Evolutionary conservation across 92 coral and sea anemone genomes (phyloP).

Genomic region (Galaxea fascicularis): DNA sequence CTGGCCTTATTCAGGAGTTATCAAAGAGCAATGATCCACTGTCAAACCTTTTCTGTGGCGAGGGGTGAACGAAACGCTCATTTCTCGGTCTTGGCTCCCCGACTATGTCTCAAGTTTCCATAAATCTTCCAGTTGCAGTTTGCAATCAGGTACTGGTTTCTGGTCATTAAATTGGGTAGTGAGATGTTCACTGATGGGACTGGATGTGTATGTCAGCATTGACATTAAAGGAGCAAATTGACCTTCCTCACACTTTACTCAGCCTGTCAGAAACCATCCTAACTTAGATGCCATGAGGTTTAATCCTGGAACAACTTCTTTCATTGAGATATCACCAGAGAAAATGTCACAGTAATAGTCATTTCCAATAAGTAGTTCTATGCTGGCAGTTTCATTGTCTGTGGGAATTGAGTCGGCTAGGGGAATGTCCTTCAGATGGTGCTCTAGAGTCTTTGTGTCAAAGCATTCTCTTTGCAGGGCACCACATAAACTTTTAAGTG

Average conservation of each 20-base stretch:
- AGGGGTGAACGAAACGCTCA: no score
- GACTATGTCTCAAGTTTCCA: constrained; percentile 70
- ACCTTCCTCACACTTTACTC: not conserved
- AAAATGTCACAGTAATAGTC: constrained; percentile 54
- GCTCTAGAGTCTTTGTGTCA: no score
- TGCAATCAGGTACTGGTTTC: not conserved
- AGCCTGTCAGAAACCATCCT: constrained; percentile 48
- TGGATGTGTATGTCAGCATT: constrained; percentile 24
- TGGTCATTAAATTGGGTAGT: not conserved
- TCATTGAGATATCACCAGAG: constrained; percentile 17
- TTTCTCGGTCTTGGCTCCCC: no score
- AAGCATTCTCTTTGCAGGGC: constrained; percentile 8
- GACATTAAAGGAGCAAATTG: constrained; percentile 1
- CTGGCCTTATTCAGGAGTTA: no score
- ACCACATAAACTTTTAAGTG: constrained; percentile 35
- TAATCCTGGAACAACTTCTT: constrained; percentile 40
- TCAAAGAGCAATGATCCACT: no score
- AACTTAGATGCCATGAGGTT: constrained; percentile 56
- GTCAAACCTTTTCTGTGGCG: no score
- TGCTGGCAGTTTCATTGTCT: constrained; percentile 33
- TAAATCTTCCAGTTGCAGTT: constrained; percentile 33
- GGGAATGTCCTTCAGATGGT: constrained; percentile 20
- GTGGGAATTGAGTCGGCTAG: constrained; percentile 35
- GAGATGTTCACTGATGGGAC: constrained; percentile 1
- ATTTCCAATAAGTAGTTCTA: constrained; percentile 45